phyloP scores from a whole-genome alignment of 2,888 invertebrate genomes.

The Mythimna lalbum region DNA sequence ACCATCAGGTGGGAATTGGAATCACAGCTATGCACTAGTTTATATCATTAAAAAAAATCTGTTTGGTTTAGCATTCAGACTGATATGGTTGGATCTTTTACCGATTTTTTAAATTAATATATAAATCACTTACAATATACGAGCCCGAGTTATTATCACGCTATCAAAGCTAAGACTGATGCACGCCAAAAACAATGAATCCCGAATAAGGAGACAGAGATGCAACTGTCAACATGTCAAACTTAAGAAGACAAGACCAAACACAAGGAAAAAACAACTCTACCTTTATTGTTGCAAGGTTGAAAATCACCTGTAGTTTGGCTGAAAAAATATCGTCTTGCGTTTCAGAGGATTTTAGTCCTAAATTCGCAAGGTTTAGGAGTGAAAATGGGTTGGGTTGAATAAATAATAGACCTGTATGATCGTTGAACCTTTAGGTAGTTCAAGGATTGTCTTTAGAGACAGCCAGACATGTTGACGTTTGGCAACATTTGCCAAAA shows the following conservation, averaged over 20 bases:
- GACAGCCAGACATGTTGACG: slow-evolving; percentile 61
- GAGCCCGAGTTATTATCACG: slow-evolving; percentile 26
- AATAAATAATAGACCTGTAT: slow-evolving; percentile 15
- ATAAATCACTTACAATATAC: slow-evolving; percentile 33
- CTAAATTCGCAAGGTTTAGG: rapidly evolving
- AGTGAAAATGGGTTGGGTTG: slow-evolving; percentile 12
- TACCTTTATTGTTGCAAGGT: rapidly evolving
- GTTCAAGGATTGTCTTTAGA: slow-evolving; percentile 55
- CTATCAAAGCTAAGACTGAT: slow-evolving; percentile 51
- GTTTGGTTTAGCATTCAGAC: too few species aligned
- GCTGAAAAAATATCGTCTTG: neutral
- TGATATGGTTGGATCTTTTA: too few species aligned
- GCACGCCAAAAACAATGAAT: slow-evolving; percentile 49
- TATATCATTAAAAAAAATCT: too few species aligned
- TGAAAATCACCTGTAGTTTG: neutral
- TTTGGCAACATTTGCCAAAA: slow-evolving; percentile 56
- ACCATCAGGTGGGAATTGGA: too few species aligned
- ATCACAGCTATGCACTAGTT: too few species aligned
- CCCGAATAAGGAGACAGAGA: slow-evolving; percentile 39
- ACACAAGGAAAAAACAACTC: neutral
- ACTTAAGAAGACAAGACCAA: slow-evolving; percentile 5
- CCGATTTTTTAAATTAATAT: neutral
- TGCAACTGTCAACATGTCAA: slow-evolving; percentile 41
- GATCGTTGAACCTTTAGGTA: slow-evolving; percentile 52
- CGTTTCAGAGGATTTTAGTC: slow-evolving; percentile 16